Conservation (phyloP, 2,888 invertebrate genomes). For the Microplitis deprimator region DNA sequence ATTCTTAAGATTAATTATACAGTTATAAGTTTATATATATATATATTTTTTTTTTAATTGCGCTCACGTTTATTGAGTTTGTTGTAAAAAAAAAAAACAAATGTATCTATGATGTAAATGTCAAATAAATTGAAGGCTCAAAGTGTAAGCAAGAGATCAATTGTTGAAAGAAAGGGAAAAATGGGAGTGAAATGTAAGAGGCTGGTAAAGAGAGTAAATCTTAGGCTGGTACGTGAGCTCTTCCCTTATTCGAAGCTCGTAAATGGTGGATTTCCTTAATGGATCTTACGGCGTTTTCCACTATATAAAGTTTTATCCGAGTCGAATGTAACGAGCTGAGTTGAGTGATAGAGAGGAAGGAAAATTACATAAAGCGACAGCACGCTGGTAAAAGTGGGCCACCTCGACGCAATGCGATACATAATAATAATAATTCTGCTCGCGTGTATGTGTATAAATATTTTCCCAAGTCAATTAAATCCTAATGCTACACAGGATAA, state of each 20-base stretch:
- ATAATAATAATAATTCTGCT: conserved; percentile 11
- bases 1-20: neutral
- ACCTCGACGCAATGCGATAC: conserved; percentile 32
- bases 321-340: neutral
- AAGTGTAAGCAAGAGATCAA: neutral
- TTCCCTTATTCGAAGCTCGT: conserved; percentile 34
- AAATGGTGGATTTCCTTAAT: conserved; percentile 52
- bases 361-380: conserved; percentile 50
- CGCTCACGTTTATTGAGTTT: neutral
- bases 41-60: neutral
- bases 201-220: neutral
- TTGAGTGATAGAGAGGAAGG: conserved; percentile 15
- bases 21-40: neutral
- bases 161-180: neutral
- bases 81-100: neutral
- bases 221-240: neutral
- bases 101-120: neutral
- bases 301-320: conserved; percentile 14
- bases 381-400: conserved; percentile 58
- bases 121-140: neutral
- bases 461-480: neutral
- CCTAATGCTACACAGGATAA: conserved; percentile 10
- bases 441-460: conserved; percentile 25
- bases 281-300: conserved; percentile 49
- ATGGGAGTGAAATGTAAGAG: neutral